These are phyloP conservation scores for Leptinotarsa texana DNA, from an alignment of 1,140 invertebrate genomes.

Conservation along the genomic window DNA sequence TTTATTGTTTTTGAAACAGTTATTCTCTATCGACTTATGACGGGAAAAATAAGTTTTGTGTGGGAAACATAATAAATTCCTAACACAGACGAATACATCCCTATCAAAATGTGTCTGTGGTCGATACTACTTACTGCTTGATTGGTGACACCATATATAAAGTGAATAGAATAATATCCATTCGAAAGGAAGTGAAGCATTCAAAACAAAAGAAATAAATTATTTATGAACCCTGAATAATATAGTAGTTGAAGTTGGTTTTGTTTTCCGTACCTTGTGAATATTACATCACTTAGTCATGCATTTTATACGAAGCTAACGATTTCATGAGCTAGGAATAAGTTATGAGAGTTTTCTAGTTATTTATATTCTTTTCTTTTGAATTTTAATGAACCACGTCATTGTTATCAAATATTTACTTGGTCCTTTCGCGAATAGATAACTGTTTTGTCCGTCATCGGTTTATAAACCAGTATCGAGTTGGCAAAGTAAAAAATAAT, in stretches of 20 bases:
- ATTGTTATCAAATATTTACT: not conserved
- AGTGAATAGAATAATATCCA: too few relatives aligned
- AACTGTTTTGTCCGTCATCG: not conserved
- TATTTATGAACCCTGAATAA: constrained; percentile 18
- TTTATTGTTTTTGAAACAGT: not conserved
- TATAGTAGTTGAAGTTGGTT: constrained; percentile 12
- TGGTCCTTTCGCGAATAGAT: not conserved
- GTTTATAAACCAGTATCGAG: too few relatives aligned
- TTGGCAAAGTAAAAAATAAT: too few relatives aligned
- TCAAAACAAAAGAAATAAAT: not conserved
- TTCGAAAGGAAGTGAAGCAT: too few relatives aligned
- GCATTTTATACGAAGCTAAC: constrained; percentile 11
- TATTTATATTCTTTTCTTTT: not conserved
- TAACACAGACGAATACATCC: too few relatives aligned
- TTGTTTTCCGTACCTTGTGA: constrained; percentile 12
- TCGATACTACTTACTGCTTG: too few relatives aligned
- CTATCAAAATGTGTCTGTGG: too few relatives aligned
- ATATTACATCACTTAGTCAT: constrained; percentile 19
- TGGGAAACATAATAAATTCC: too few relatives aligned
- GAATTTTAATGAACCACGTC: not conserved
- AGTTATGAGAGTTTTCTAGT: not conserved
- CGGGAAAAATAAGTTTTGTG: too few relatives aligned
- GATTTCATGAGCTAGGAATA: not conserved
- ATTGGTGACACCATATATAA: too few relatives aligned
- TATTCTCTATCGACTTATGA: too few relatives aligned